These are phyloP conservation scores for Calidris pygmaea DNA, from an alignment of 2,113 vertebrate genomes.

Conservation along the genomic window DNA sequence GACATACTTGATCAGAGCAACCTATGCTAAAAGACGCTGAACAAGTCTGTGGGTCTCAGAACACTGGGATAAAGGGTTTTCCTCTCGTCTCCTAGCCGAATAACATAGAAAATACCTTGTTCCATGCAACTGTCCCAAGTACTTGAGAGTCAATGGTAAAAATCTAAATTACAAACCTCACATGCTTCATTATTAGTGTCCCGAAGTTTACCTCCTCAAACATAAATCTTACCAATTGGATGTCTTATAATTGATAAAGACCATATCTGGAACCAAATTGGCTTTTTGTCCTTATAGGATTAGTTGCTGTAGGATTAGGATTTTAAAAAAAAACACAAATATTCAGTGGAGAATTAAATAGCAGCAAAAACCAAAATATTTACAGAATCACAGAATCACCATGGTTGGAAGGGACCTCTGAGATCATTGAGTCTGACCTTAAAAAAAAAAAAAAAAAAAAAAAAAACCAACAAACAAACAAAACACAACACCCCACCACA, in stretches of 20 bases:
- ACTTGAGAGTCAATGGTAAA: background rate
- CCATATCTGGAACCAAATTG: background rate
- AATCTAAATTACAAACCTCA: background rate
- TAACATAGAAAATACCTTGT: background rate
- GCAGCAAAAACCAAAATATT: background rate
- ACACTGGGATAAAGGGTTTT: background rate
- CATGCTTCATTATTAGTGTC: background rate
- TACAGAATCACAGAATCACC: background rate
- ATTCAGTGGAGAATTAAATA: background rate
- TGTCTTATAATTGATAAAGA: background rate
- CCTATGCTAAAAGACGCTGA: background rate
- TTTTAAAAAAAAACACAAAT: background rate
- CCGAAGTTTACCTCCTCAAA: background rate
- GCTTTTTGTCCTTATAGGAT: background rate
- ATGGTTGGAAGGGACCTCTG: too few relatives aligned
- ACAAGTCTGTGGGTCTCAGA: background rate
- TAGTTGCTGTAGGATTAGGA: background rate
- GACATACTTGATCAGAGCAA: background rate
- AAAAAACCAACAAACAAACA: too few relatives aligned
- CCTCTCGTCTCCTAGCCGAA: background rate
- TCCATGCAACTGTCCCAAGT: background rate
- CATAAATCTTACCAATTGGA: background rate
- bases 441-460: too few relatives aligned
- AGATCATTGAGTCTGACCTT: too few relatives aligned
- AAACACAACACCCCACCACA: too few relatives aligned